Percentiles rank a stretch among this genome's conserved stretches.
These are phyloP conservation scores for Nebria ingens DNA, from an alignment of 1,140 invertebrate genomes.

Conservation along the genomic window DNA sequence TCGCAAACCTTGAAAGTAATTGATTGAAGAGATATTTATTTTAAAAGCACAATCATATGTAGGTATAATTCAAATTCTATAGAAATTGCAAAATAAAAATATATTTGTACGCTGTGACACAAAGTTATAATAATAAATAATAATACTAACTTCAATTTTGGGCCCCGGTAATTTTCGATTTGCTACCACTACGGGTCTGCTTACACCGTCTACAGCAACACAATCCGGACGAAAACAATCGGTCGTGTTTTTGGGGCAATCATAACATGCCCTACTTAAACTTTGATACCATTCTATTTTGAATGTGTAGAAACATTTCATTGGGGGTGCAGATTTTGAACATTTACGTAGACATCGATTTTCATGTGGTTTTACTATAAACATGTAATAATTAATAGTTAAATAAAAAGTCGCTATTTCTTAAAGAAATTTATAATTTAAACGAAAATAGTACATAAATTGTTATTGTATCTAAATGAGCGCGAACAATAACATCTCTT, in stretches of 20 bases:
- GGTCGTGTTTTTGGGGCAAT: conserved; percentile 47
- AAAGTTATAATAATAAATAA: not conserved
- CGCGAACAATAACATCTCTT: too few species aligned
- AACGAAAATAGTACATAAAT: too few species aligned
- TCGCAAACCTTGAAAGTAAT: conserved; percentile 26
- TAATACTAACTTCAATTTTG: conserved; percentile 37
- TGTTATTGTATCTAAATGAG: too few species aligned
- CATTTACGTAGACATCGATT: conserved; percentile 43
- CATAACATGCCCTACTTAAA: conserved; percentile 73
- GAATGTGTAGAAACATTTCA: conserved; percentile 56
- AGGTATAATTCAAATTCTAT: too few species aligned
- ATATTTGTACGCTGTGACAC: too few species aligned
- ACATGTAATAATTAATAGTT: too few species aligned
- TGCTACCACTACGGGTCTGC: conserved; percentile 40
- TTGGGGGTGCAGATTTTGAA: conserved; percentile 35
- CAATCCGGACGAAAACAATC: conserved; percentile 44
- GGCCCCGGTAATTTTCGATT: conserved; percentile 52
- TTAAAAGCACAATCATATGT: too few species aligned
- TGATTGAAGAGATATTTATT: too few species aligned
- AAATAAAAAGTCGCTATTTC: too few species aligned
- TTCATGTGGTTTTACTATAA: too few species aligned
- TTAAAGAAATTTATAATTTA: too few species aligned
- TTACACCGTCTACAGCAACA: conserved; percentile 44
- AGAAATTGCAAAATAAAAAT: too few species aligned
- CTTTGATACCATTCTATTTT: conserved; percentile 63